phyloP scores from a whole-genome alignment of 2,888 invertebrate genomes.

The Dioctria linearis region DNA sequence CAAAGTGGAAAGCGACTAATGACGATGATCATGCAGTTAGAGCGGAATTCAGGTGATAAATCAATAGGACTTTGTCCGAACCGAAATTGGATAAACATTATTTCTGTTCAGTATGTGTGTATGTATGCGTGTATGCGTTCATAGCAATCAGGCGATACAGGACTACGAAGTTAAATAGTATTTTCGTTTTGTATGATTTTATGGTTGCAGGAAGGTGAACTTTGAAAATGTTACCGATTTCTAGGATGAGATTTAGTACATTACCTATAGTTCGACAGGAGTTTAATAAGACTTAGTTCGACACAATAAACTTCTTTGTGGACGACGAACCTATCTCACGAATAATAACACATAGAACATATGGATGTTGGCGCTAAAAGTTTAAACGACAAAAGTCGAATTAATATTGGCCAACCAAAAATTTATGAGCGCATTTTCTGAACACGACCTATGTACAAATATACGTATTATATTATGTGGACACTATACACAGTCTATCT shows the following conservation, averaged over 20 bases:
- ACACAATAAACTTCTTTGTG: no score
- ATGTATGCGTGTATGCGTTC: no score
- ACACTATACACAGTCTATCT: not conserved
- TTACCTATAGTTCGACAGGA: not conserved
- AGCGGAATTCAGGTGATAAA: conserved; percentile 51
- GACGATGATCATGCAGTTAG: conserved; percentile 52
- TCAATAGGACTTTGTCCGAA: conserved; percentile 46
- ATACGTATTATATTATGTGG: no score
- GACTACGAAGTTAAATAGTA: no score
- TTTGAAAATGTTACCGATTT: no score
- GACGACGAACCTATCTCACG: no score
- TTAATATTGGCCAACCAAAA: conserved; percentile 25
- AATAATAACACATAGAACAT: no score
- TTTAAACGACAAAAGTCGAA: not conserved
- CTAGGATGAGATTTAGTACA: no score
- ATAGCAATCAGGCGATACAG: no score
- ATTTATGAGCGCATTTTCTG: conserved; percentile 3
- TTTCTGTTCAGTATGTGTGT: not conserved
- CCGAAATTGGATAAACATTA: conserved; percentile 52
- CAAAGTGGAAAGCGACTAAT: conserved; percentile 52
- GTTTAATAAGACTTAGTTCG: not conserved
- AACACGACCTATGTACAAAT: not conserved
- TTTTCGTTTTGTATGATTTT: no score
- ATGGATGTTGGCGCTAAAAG: not conserved
- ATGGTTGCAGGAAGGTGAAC: no score